These are phyloP conservation scores for Moxostoma hubbsi DNA, from an alignment of 2,797 vertebrate species.

Conservation along the genomic window DNA sequence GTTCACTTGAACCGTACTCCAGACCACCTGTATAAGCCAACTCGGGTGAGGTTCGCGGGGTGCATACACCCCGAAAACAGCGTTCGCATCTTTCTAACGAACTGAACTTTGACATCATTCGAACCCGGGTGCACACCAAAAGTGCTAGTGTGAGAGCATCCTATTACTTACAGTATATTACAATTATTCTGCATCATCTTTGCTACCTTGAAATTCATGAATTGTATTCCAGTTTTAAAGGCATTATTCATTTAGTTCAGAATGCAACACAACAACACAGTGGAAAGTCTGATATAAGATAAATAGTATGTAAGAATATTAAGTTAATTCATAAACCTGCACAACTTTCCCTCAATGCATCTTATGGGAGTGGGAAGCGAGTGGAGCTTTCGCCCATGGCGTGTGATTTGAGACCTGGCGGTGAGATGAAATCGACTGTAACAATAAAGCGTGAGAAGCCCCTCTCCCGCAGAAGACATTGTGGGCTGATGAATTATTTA, in stretches of 20 bases:
- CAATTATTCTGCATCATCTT: neutral
- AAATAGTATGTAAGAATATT: neutral
- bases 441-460: conserved; percentile 51
- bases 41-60: too few relatives aligned
- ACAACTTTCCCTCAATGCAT: conserved; percentile 2
- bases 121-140: too few relatives aligned
- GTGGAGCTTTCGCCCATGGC: conserved; percentile 32
- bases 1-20: too few relatives aligned
- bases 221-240: neutral
- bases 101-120: too few relatives aligned
- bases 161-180: too few relatives aligned
- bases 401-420: conserved; percentile 36
- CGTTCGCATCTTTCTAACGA: too few relatives aligned
- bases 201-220: neutral
- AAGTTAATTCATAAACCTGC: conserved; percentile 16
- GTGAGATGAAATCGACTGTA: conserved; percentile 59
- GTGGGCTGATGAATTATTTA: conserved; percentile 66
- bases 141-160: too few relatives aligned
- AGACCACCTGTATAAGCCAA: too few relatives aligned
- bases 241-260: too few relatives aligned
- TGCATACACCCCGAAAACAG: too few relatives aligned
- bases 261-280: neutral
- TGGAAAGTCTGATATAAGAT: neutral
- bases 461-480: conserved; percentile 57
- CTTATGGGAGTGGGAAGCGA: conserved; percentile 8